Evolutionary conservation across 1,140 invertebrate genomes (phyloP).

Genomic region (Mya arenaria): DNA sequence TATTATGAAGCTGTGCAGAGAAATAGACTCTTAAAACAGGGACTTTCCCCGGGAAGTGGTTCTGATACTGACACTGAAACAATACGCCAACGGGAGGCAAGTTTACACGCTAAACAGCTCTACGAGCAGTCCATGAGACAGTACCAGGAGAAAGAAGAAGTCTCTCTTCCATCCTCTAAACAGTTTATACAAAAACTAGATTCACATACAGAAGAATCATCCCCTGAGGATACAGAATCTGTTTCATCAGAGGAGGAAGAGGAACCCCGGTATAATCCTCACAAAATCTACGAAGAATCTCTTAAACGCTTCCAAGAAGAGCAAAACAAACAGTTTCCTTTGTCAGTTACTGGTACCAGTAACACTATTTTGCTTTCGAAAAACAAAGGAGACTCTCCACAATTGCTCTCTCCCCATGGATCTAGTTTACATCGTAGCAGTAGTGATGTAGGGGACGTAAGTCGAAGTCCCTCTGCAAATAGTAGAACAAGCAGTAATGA

Average conservation of each 20-base stretch:
- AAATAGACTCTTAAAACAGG: conserved; percentile 45
- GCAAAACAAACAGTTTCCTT: conserved; percentile 47
- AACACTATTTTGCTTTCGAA: conserved; percentile 48
- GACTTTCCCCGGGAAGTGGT: conserved; percentile 6
- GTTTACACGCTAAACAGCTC: conserved; percentile 38
- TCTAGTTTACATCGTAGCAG: conserved; percentile 12
- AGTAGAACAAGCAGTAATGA: conserved; percentile 1
- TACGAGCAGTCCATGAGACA: conserved; percentile 50
- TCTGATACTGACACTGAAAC: conserved; percentile 1
- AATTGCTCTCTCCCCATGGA: background rate
- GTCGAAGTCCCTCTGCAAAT: background rate
- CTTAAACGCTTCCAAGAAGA: conserved; percentile 37
- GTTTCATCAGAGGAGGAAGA: conserved; percentile 15
- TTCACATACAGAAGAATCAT: background rate
- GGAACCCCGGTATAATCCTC: conserved; percentile 26
- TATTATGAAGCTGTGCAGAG: conserved; percentile 46
- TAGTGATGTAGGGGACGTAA: conserved; percentile 16
- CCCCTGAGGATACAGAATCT: background rate
- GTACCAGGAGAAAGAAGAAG: conserved; percentile 41
- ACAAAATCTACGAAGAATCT: conserved; percentile 50
- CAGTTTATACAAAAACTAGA: conserved; percentile 35
- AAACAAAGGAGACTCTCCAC: conserved; percentile 36
- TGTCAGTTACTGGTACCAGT: conserved; percentile 19
- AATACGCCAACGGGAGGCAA: conserved; percentile 29
- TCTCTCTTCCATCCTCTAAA: conserved; percentile 16